Base-by-base conservation (phyloP, 2,113 vertebrate species). In the Acrocephalus kingi region DNA sequence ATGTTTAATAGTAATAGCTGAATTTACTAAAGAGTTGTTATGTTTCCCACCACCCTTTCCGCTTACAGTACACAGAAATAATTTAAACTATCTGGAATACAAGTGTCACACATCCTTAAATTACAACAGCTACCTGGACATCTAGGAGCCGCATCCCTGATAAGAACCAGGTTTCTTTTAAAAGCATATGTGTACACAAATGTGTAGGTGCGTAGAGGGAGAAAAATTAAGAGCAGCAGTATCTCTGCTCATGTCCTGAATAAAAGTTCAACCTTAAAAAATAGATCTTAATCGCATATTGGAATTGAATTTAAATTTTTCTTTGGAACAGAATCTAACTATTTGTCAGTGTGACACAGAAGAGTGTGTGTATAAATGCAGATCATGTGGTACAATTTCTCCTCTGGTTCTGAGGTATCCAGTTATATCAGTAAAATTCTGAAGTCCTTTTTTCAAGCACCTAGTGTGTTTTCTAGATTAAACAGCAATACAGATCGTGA, bases 401-500 rank as follows among this genome's bases (percentile, higher is more conserved):
- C 4, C 14, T 67, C 46, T 55, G 19, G 55, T 85, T 86, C 19
- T 5, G 10, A 85, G 35, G 10, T 3, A 63, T 80, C 13, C 62
- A 61, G 18, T 72, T 39, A 39, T 39, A 39, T 66, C 39, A 71
- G 37, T 58, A 73, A 63, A 91, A 85, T 3, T 2, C 4, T 90
- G 9, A 45, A 82, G 27, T 62, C 1, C 6, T 30, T 82, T 86
- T 62, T 78, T 84, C 37, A 92, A 94, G 37, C 23, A 86, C 5
- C 4, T 17, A 30, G 4, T 64, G 41, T 52, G 46, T 79, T 92
- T 68, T 23, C 45, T 68, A 93, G 46, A 68, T 74, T 82, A 83
- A 95, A 64, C 37, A 92, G 91, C 64, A 93, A 89, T 54, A 94
- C 9, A 87, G 59, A 61, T 69, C 91, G 63, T 72, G 75, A 95